phyloP scores from a whole-genome alignment of 2,888 invertebrate genomes.

The Bembecia ichneumoniformis region DNA sequence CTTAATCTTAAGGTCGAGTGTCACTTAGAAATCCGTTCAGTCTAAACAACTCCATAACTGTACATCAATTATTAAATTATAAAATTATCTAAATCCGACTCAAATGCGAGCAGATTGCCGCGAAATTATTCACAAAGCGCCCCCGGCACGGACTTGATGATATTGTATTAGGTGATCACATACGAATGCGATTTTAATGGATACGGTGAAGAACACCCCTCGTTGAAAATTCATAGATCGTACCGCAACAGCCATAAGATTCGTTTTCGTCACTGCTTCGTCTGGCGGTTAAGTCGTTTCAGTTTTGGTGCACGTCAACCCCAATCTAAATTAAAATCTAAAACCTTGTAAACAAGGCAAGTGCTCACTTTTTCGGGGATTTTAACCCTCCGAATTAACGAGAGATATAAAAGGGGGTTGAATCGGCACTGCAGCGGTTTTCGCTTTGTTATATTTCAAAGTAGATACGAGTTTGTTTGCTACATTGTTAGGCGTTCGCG shows the following conservation, averaged over 20 bases:
- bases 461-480: too few relatives aligned
- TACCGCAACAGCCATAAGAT: conserved; percentile 25
- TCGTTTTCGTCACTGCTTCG: conserved; percentile 25
- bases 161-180: conserved; percentile 74
- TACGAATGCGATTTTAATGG: conserved; percentile 73
- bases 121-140: conserved; percentile 70
- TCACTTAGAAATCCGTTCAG: too few relatives aligned
- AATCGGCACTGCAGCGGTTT: conserved; percentile 36
- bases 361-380: conserved; percentile 75
- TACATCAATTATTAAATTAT: conserved; percentile 18
- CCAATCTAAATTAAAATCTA: conserved; percentile 75
- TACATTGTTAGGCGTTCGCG: too few relatives aligned
- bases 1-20: too few relatives aligned
- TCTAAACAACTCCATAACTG: too few relatives aligned
- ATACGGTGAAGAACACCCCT: conserved; percentile 37
- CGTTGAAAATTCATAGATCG: conserved; percentile 24
- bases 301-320: conserved; percentile 32
- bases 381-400: conserved; percentile 71
- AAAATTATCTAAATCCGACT: conserved; percentile 53
- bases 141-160: conserved; percentile 64
- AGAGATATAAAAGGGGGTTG: conserved; percentile 55
- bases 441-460: conserved; percentile 20
- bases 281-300: conserved; percentile 43
- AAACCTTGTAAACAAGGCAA: conserved; percentile 75
- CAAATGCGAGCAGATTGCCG: conserved; percentile 68